Evolutionary conservation across 1,140 invertebrate genomes (phyloP).

Genomic region (Temnothorax curvispinosus): DNA sequence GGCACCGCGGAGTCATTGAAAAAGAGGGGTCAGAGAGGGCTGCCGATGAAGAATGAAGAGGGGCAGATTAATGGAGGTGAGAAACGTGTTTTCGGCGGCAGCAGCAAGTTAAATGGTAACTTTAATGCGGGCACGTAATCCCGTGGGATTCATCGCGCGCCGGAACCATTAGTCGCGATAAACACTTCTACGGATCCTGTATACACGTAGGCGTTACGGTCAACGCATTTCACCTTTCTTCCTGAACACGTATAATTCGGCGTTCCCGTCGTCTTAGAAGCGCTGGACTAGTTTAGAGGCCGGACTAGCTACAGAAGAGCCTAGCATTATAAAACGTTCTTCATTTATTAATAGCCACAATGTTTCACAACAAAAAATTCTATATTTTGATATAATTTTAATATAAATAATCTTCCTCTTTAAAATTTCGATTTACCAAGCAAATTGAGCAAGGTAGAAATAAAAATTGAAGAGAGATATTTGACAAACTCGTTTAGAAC

Average conservation of each 20-base stretch:
- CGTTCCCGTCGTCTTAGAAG: background rate
- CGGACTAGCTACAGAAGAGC: background rate
- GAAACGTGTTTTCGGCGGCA: conserved; percentile 56
- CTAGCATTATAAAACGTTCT: background rate
- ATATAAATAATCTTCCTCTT: background rate
- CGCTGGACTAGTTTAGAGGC: too few species aligned
- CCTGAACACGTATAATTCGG: conserved; percentile 14
- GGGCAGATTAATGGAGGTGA: conserved; percentile 64
- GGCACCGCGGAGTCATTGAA: conserved; percentile 22
- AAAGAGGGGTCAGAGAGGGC: background rate
- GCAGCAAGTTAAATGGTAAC: conserved; percentile 60
- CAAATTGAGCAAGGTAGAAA: background rate
- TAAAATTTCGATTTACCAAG: background rate
- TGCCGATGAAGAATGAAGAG: background rate
- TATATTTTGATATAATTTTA: background rate
- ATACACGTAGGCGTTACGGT: conserved; percentile 27
- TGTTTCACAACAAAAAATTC: background rate
- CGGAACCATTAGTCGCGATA: conserved; percentile 58
- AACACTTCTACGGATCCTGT: conserved; percentile 50
- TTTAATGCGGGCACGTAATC: conserved; percentile 63
- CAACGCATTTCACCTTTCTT: conserved; percentile 36
- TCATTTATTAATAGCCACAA: background rate
- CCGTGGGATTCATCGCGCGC: conserved; percentile 55
- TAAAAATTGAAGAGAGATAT: background rate
- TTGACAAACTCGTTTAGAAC: background rate